These are phyloP conservation scores for Callospermophilus lateralis DNA, from an alignment of 2,113 vertebrate genomes.

Conservation along the genomic window DNA sequence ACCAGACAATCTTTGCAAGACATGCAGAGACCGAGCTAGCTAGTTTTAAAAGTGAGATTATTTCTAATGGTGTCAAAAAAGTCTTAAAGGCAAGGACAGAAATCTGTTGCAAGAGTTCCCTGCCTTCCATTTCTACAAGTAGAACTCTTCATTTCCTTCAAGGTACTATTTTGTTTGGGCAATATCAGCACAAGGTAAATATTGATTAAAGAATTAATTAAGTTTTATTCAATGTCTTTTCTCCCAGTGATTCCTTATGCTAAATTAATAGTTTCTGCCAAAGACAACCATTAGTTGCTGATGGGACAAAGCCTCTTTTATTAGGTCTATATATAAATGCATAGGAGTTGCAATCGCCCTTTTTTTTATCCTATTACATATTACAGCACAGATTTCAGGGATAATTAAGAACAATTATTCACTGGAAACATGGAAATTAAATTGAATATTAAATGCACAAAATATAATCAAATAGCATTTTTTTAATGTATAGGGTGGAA, in stretches of 20 bases:
- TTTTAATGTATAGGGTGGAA: not conserved
- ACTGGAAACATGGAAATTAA: not conserved
- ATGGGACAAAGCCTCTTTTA: not conserved
- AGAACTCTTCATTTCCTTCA: not conserved
- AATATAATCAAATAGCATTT: not conserved
- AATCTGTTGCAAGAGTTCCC: not conserved
- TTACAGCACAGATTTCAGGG: not conserved
- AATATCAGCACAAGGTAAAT: not conserved
- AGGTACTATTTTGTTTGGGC: constrained; percentile 5
- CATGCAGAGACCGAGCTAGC: not conserved
- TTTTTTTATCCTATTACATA: not conserved
- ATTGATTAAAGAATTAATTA: constrained; percentile 7
- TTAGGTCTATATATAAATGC: not conserved
- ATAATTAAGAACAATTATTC: not conserved
- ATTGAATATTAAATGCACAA: not conserved
- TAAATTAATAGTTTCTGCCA: constrained; percentile 17
- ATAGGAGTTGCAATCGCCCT: not conserved
- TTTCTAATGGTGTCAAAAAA: not conserved
- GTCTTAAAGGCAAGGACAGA: not conserved
- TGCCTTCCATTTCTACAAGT: not conserved
- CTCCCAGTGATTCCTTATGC: not conserved
- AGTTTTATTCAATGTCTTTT: not conserved
- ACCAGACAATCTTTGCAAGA: not conserved
- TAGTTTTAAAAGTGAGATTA: not conserved
- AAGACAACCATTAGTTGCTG: not conserved